Evolutionary conservation across 2,888 invertebrate species (phyloP), one percentile per base, ranked within the genome.

Genomic region (Drosophila barbarae): DNA sequence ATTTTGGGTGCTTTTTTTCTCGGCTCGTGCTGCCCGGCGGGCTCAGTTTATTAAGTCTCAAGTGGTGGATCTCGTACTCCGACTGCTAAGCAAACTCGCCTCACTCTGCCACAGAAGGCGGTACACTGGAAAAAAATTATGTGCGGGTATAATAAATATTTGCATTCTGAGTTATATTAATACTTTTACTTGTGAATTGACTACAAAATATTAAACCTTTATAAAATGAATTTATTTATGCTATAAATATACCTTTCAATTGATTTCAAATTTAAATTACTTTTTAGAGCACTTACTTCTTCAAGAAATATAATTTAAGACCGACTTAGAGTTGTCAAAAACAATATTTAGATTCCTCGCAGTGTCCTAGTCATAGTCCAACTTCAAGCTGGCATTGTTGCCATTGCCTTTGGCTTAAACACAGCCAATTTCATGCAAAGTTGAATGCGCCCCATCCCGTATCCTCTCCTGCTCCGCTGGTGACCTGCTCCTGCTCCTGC

Each of bases 21-120:
- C 32, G 26, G n/a, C 36, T 42, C 30, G 13, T 64, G 50, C 9
- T 54, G 70, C 55, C 74, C 69, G 39, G 60, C 72, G 72, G 74
- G 68, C 70, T 60, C 70, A 69, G 79, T 79, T 84, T 79, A 79
- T 79, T 81, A 79, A 84, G 84, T 84, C 84, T 79, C 84, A 69
- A 79, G 79, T 84, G 79, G 79, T 64, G 46, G 49, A 50, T 39
- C 74, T 49, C 61, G 42, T 47, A 53, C 65, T 49, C 57, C 52
- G 10, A 56, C 12, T 34, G n/a, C 15, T 34, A 23, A 21, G 26
- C 21, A 34, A 32, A 51, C 44, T 63, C n/a, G 26, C 42, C 39
- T 21, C 56, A 26, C 58, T 30, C 44, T 23, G 21, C 7, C 9
- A 12, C 21, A 35, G 12, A 15, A 10, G 21, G 15, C 1, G 15